Evolutionary conservation across 1,140 invertebrate species (phyloP), one percentile per base, ranked within the genome.

Genomic region (Aphidius gifuensis): DNA sequence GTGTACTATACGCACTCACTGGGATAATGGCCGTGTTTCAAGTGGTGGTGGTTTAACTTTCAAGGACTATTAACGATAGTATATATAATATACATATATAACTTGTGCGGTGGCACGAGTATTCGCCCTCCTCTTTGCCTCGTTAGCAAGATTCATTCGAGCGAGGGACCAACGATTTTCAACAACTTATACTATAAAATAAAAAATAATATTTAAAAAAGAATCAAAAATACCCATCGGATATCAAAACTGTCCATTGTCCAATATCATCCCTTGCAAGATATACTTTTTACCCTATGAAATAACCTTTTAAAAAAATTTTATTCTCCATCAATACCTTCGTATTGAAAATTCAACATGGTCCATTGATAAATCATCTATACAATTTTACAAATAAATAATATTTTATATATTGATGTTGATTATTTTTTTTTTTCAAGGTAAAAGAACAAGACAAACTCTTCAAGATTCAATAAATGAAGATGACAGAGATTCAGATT

Each of bases 381-480:
- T 16, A 16, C n/a, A n/a, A n/a, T n/a, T n/a, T n/a, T n/a, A n/a
- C n/a, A n/a, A n/a, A n/a, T n/a, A n/a, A n/a, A n/a, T n/a, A 16
- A 16, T 16, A 16, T 16, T 16, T 16, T 16, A 16, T 16, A 16
- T 16, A 16, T 16, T 16, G 16, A 16, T 16, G 16, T 48, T 48
- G 3, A 1, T 16, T 48, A 6, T 11, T 16, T 4, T 9, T 43
- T 8, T 65, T 62, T 64, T 66, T 68, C 66, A 74, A 86, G 86
- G 82, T 59, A 87, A 87, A 71, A 80, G 86, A 49, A 82, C 83
- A n/a, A 69, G 85, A 73, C 72, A 86, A 61, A 73, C 77, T 1
- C 69, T 75, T 11, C 73, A 75, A 51, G 79, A 79, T 49, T 71
- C 80, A 66, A 62, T 81, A 65, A 72, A 85, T 69, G 72, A 86